A percentile compares a stretch with the other conserved stretches of the same genome.
These are phyloP conservation scores for Psittacula echo DNA, from an alignment of 2,797 vertebrate genomes.

Conservation along the genomic window DNA sequence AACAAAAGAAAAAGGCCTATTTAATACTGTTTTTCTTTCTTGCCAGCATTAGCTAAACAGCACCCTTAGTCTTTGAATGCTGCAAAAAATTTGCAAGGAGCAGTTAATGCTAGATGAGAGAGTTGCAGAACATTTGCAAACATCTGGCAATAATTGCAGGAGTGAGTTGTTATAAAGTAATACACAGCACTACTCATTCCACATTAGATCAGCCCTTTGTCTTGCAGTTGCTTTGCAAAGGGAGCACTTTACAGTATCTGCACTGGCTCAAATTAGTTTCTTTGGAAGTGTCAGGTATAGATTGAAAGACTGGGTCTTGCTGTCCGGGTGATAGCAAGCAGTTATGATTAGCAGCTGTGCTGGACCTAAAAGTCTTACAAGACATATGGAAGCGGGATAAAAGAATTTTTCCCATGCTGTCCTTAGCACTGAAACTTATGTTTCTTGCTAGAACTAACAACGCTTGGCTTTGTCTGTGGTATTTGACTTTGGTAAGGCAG, in stretches of 20 bases:
- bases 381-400: neutral
- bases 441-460: neutral
- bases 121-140: neutral
- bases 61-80: neutral
- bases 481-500: neutral
- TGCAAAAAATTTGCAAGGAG: neutral
- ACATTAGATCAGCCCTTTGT: neutral
- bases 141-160: conserved; percentile 22
- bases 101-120: neutral
- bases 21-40: neutral
- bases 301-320: neutral
- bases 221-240: neutral
- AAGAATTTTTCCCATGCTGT: neutral
- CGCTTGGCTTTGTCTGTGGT: neutral
- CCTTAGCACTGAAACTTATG: neutral
- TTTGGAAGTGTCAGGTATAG: neutral
- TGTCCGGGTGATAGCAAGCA: neutral
- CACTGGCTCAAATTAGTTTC: neutral
- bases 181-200: neutral
- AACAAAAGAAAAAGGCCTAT: neutral
- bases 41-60: neutral
- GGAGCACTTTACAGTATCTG: neutral
- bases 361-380: neutral
- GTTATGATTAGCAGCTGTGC: neutral
- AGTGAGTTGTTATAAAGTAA: neutral